A percentile compares a stretch with the other conserved stretches of the same genome.
Evolutionary conservation across 2,113 vertebrate genomes (phyloP).

Genomic region (Gymnocephalus cernua): DNA sequence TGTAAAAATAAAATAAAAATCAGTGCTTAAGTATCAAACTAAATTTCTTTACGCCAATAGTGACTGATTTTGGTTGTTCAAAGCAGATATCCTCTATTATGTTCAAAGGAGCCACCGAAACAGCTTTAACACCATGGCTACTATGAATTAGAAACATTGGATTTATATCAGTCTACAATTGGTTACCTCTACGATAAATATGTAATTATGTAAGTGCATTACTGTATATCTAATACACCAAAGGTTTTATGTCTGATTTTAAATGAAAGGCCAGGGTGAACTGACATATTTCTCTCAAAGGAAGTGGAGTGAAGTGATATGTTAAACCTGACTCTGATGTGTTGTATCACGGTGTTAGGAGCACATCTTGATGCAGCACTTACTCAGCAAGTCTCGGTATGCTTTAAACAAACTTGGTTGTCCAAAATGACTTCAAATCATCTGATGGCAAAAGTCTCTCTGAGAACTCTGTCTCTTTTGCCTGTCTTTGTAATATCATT

Average conservation of each 20-base stretch:
- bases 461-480: not conserved
- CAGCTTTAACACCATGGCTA: not conserved
- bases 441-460: not conserved
- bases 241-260: not conserved
- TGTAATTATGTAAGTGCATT: not conserved
- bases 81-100: not conserved
- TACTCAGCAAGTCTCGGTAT: not conserved
- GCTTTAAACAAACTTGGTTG: not conserved
- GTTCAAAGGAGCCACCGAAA: not conserved
- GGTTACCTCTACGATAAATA: not conserved
- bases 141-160: not conserved
- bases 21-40: not conserved
- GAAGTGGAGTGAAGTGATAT: not conserved
- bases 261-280: not conserved
- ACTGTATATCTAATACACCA: not conserved
- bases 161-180: not conserved
- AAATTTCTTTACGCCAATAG: not conserved
- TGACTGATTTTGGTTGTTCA: not conserved
- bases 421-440: not conserved
- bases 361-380: conserved; percentile 35
- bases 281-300: not conserved
- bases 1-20: not conserved
- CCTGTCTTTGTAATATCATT: not conserved
- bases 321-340: not conserved
- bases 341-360: not conserved